Percentiles rank a stretch among this genome's conserved stretches.
Evolutionary conservation across 2,113 vertebrate genomes (phyloP).

Genomic region (Sprattus sprattus): DNA sequence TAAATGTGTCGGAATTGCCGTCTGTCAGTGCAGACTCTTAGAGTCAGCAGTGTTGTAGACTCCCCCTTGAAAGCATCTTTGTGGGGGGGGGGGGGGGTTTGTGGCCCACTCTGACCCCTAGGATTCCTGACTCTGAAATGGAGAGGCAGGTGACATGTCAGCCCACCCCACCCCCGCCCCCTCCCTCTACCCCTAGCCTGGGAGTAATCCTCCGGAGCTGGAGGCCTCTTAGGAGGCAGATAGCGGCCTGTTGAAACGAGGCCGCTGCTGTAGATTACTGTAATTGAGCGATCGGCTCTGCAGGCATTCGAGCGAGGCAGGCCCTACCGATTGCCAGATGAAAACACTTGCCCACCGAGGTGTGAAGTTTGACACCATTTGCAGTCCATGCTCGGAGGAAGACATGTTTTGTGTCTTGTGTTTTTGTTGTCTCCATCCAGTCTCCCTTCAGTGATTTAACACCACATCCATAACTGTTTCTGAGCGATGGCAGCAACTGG

Average conservation of each 20-base stretch:
- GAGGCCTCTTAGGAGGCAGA: slow-evolving; percentile 12
- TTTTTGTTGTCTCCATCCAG: background rate
- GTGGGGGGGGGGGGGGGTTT: slow-evolving; percentile 14
- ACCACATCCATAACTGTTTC: background rate
- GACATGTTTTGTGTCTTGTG: background rate
- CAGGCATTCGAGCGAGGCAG: background rate
- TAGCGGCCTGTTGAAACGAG: slow-evolving; percentile 21
- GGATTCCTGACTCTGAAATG: slow-evolving; percentile 28
- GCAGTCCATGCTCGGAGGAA: background rate
- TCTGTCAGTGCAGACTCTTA: background rate
- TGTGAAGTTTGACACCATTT: slow-evolving; percentile 23
- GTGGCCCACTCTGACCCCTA: slow-evolving; percentile 22
- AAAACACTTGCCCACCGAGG: background rate
- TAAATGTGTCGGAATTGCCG: background rate
- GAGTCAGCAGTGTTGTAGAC: background rate
- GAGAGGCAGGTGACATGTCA: slow-evolving; percentile 43
- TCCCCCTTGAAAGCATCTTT: background rate
- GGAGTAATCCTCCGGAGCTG: background rate
- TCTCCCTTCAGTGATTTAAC: background rate
- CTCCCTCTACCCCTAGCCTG: background rate
- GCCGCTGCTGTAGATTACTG: background rate
- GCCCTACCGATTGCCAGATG: background rate
- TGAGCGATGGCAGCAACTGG: background rate
- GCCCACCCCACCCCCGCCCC: background rate
- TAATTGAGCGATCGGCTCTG: slow-evolving; percentile 18